These are phyloP conservation scores for Prinia subflava DNA, from an alignment of 2,113 vertebrate species.

Conservation along the genomic window DNA sequence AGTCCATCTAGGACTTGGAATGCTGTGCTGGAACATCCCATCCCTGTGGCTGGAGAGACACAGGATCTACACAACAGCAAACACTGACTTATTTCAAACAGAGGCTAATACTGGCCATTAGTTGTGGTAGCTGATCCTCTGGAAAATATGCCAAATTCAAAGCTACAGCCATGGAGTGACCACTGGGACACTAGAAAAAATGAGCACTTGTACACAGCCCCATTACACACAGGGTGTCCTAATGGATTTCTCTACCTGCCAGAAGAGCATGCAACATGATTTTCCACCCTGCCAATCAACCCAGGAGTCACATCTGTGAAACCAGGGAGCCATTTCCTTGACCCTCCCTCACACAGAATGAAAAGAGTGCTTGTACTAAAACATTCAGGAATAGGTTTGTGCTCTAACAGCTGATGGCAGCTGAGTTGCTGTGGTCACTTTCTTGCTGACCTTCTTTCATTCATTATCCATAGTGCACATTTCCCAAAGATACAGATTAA, in stretches of 20 bases:
- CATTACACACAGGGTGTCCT: not conserved
- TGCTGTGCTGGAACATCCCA: not conserved
- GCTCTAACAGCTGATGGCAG: not conserved
- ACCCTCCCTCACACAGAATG: not conserved
- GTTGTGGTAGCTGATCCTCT: not conserved
- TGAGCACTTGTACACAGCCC: not conserved
- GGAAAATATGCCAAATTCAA: not conserved
- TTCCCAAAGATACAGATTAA: not conserved
- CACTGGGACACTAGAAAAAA: not conserved
- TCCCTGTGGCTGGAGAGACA: not conserved
- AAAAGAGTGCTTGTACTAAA: not conserved
- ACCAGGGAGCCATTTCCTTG: not conserved
- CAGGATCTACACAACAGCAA: fast-evolving
- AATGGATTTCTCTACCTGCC: not conserved
- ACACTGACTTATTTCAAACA: not conserved
- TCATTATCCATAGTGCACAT: not conserved
- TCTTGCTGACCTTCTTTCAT: not conserved
- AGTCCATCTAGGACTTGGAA: not conserved
- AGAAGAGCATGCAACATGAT: not conserved
- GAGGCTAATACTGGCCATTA: not conserved
- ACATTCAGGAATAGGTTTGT: not conserved
- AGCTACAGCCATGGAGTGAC: not conserved
- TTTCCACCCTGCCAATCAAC: not conserved
- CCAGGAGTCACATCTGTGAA: not conserved
- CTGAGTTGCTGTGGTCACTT: not conserved